A percentile compares a stretch with the other conserved stretches of the same genome.
These are phyloP conservation scores for Hydropotes inermis DNA, from an alignment of 2,113 vertebrate species.

Conservation along the genomic window DNA sequence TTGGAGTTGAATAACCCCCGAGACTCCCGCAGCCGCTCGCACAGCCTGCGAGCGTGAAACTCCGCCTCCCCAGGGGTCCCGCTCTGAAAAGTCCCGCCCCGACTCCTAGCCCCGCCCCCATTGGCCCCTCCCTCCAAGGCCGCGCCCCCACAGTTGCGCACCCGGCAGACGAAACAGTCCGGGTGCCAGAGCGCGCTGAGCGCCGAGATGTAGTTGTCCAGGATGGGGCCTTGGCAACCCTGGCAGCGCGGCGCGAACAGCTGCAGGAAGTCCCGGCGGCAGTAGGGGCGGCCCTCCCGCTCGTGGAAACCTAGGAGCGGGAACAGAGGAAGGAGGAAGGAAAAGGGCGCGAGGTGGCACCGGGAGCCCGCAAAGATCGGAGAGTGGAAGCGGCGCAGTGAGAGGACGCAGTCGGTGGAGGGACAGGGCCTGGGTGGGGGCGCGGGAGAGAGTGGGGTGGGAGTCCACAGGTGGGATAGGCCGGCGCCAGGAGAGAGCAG, in stretches of 20 bases:
- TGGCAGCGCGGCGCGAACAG: slow-evolving; percentile 90
- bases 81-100: not conserved
- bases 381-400: not conserved
- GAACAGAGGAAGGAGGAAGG: not conserved
- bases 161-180: slow-evolving; percentile 86
- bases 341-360: not conserved
- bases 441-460: not conserved
- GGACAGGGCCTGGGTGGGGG: accelerated
- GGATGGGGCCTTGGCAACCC: slow-evolving; percentile 90
- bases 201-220: slow-evolving; percentile 95
- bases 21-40: not conserved
- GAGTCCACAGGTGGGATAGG: accelerated
- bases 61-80: not conserved
- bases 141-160: not conserved
- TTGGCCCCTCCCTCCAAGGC: not conserved
- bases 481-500: not conserved
- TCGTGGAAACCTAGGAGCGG: slow-evolving; percentile 89
- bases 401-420: not conserved
- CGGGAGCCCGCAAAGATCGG: not conserved
- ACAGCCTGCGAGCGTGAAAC: not conserved
- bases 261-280: slow-evolving; percentile 91
- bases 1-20: accelerated
- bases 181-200: slow-evolving; percentile 93
- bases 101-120: not conserved
- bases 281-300: slow-evolving; percentile 92